Percentiles rank a stretch among this genome's conserved stretches.
These are phyloP conservation scores for Oryzias melastigma DNA, from an alignment of 2,113 vertebrate species.

Conservation along the genomic window DNA sequence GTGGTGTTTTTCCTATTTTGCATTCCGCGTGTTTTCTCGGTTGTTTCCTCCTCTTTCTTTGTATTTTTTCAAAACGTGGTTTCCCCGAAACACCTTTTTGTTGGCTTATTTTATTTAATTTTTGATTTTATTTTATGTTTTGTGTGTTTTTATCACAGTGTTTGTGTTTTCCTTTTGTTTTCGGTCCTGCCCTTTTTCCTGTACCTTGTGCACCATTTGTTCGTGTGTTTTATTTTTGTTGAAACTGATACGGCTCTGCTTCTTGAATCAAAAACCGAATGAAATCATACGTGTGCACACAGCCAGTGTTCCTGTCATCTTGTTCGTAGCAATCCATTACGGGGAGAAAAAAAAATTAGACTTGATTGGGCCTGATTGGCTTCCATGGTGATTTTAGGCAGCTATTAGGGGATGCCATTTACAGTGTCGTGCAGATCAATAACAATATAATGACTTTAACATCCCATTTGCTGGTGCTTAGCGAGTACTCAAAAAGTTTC, in stretches of 20 bases:
- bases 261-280: slow-evolving; percentile 67
- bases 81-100: slow-evolving; percentile 64
- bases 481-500: slow-evolving; percentile 34
- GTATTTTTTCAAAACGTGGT: slow-evolving; percentile 42
- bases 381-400: slow-evolving; percentile 61
- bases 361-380: slow-evolving; percentile 57
- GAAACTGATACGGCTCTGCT: slow-evolving; percentile 65
- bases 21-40: slow-evolving; percentile 70
- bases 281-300: slow-evolving; percentile 64
- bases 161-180: slow-evolving; percentile 63
- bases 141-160: slow-evolving; percentile 41
- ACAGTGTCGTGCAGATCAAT: slow-evolving; percentile 63
- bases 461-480: slow-evolving; percentile 50
- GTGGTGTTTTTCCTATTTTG: slow-evolving; percentile 53
- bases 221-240: slow-evolving; percentile 37
- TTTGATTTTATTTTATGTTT: slow-evolving; percentile 45
- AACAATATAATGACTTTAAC: slow-evolving; percentile 61
- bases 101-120: slow-evolving; percentile 62
- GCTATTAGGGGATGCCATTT: slow-evolving; percentile 61
- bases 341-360: slow-evolving; percentile 33
- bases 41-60: slow-evolving; percentile 63
- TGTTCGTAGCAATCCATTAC: slow-evolving; percentile 52
- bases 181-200: slow-evolving; percentile 58
- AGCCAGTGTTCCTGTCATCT: slow-evolving; percentile 79
- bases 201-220: slow-evolving; percentile 74